A percentile compares a stretch with the other conserved stretches of the same genome.
Evolutionary conservation across 2,888 invertebrate genomes (phyloP).

Genomic region (Torymus auratus): DNA sequence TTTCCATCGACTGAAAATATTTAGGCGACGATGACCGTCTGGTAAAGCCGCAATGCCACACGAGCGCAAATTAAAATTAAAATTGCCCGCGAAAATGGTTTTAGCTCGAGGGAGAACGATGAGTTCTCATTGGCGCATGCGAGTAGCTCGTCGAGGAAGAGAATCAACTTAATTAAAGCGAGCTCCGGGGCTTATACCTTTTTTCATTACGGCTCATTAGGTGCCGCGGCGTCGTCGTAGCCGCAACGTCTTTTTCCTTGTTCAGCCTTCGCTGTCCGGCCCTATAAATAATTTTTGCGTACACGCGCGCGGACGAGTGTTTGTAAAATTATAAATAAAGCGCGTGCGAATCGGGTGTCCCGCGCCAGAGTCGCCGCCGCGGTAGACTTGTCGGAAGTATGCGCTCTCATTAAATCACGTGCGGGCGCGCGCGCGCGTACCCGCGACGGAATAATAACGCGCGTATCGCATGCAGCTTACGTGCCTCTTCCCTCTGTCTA

Average conservation of each 20-base stretch:
- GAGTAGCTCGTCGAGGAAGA: neutral
- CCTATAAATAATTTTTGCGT: slow-evolving; percentile 43
- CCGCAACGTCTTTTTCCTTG: neutral
- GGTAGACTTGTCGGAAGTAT: slow-evolving; percentile 46
- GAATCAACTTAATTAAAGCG: slow-evolving; percentile 39
- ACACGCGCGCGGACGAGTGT: slow-evolving; percentile 19
- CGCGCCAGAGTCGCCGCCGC: slow-evolving; percentile 10
- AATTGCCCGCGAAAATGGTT: slow-evolving; percentile 4
- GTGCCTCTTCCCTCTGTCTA: too few relatives aligned
- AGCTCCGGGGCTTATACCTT: neutral
- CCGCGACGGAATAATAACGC: neutral
- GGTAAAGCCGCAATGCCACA: neutral
- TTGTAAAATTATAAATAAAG: slow-evolving; percentile 56
- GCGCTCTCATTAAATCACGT: slow-evolving; percentile 41
- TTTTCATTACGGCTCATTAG: slow-evolving; percentile 30
- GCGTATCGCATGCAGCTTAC: neutral
- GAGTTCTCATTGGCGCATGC: neutral
- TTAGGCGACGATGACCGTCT: too few relatives aligned
- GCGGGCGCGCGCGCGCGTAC: neutral
- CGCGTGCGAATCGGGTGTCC: slow-evolving; percentile 19
- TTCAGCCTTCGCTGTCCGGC: slow-evolving; percentile 28
- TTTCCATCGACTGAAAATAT: too few relatives aligned
- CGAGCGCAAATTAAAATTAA: slow-evolving; percentile 19
- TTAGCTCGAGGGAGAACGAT: too few relatives aligned
- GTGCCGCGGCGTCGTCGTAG: neutral